These are phyloP conservation scores for Caenorhabditis angaria DNA, from an alignment of 2,888 invertebrate genomes.

Conservation along the genomic window DNA sequence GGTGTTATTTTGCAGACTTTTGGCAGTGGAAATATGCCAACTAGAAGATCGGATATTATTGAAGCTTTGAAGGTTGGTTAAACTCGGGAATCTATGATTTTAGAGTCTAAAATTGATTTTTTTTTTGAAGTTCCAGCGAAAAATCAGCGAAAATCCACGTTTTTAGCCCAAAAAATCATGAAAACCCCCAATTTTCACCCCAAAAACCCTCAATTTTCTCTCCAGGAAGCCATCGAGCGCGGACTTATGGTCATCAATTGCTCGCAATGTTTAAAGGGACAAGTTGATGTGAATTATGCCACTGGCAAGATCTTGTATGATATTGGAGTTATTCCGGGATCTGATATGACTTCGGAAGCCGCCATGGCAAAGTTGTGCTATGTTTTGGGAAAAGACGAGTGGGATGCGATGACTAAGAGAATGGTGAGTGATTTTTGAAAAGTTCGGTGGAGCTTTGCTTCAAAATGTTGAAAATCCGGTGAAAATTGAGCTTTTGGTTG, in stretches of 20 bases:
- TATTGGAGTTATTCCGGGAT: conserved; percentile 83
- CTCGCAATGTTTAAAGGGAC: conserved; percentile 87
- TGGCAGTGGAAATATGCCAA: conserved; percentile 91
- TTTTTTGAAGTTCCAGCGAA: no score
- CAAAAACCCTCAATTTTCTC: no score
- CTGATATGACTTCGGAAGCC: conserved; percentile 92
- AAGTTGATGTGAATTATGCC: conserved; percentile 84
- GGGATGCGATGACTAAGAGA: conserved; percentile 73
- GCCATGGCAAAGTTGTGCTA: conserved; percentile 90
- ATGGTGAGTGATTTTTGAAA: conserved; percentile 33
- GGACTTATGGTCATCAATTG: conserved; percentile 90
- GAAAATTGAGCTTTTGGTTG: no score
- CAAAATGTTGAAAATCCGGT: conserved; percentile 57
- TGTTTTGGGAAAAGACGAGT: conserved; percentile 82
- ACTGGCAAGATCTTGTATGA: conserved; percentile 82
- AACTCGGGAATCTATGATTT: no score
- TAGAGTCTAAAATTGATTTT: no score
- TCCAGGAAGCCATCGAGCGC: conserved; percentile 73
- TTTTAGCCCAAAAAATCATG: no score
- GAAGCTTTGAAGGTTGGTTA: no score
- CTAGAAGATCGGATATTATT: conserved; percentile 83
- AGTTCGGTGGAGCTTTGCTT: no score
- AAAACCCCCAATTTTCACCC: no score
- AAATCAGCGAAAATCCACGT: no score
- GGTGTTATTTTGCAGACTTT: conserved; percentile 91